phyloP scores from a whole-genome alignment of 2,113 vertebrate genomes.

The Amazona guildingii region DNA sequence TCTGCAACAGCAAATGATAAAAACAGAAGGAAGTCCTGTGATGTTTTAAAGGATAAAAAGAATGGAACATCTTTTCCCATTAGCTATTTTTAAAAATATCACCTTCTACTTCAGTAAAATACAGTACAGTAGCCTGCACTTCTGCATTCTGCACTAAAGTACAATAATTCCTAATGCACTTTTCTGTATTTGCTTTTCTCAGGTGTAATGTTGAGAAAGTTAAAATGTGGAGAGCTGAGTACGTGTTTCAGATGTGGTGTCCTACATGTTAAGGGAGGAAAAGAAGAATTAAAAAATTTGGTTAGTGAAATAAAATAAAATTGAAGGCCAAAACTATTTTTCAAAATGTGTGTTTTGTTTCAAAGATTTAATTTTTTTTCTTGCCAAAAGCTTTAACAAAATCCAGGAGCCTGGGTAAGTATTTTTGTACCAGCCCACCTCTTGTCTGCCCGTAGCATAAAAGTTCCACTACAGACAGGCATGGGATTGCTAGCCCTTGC shows the following conservation, averaged over 20 bases:
- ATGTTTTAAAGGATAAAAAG: neutral
- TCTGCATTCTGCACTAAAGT: neutral
- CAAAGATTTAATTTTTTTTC: neutral
- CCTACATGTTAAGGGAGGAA: neutral
- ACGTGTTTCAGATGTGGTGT: neutral
- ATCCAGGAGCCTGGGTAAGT: neutral
- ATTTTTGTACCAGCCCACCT: neutral
- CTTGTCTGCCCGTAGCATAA: neutral
- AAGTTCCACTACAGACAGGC: neutral
- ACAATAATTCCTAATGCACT: neutral
- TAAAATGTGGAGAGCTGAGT: neutral
- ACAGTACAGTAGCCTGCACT: neutral
- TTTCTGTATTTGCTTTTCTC: neutral
- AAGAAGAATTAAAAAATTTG: neutral
- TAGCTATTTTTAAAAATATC: neutral
- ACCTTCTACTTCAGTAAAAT: neutral
- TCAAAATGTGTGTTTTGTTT: neutral
- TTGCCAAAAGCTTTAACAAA: neutral
- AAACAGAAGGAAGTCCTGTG: neutral
- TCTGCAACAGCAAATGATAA: neutral
- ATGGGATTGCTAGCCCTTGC: neutral
- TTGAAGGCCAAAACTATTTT: neutral
- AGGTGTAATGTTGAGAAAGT: neutral
- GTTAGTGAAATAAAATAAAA: neutral
- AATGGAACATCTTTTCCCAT: conserved; percentile 6